Percentiles rank a stretch among this genome's conserved stretches.
These are phyloP conservation scores for Theristicus caerulescens DNA, from an alignment of 2,113 vertebrate genomes.

Conservation along the genomic window DNA sequence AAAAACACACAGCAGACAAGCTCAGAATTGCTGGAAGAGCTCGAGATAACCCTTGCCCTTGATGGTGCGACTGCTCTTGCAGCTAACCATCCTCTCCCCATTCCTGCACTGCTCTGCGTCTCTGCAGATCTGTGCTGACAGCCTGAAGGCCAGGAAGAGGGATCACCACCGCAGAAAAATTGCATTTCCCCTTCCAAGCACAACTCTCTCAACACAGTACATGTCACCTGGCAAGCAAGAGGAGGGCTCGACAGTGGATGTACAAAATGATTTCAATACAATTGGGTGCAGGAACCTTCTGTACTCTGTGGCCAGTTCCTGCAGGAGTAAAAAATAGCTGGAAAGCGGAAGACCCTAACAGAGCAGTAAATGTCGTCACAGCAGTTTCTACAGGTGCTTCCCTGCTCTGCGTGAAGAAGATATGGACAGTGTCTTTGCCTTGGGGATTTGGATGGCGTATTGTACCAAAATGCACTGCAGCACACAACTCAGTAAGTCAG, in stretches of 20 bases:
- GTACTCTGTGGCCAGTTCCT: background rate
- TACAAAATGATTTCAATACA: background rate
- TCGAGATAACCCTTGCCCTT: conserved; percentile 19
- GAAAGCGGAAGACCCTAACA: background rate
- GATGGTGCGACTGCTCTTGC: background rate
- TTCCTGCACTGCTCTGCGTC: background rate
- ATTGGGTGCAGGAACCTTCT: background rate
- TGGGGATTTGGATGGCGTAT: background rate
- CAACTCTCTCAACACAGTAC: background rate
- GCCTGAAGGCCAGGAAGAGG: background rate
- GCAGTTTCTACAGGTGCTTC: background rate
- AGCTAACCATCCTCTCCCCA: background rate
- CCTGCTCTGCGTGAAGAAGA: background rate
- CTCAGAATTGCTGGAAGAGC: conserved; percentile 19
- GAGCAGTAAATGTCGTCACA: background rate
- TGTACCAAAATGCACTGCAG: background rate
- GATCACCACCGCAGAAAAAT: background rate
- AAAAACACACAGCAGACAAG: conserved; percentile 16
- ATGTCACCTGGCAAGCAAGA: background rate
- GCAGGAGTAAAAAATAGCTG: conserved; percentile 14
- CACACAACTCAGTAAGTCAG: background rate
- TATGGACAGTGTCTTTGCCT: background rate
- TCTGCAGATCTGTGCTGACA: background rate
- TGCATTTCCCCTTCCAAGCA: background rate
- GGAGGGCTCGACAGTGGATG: background rate